phyloP scores from a whole-genome alignment of 2,797 vertebrate genomes.

The Centroberyx gerrardi region DNA sequence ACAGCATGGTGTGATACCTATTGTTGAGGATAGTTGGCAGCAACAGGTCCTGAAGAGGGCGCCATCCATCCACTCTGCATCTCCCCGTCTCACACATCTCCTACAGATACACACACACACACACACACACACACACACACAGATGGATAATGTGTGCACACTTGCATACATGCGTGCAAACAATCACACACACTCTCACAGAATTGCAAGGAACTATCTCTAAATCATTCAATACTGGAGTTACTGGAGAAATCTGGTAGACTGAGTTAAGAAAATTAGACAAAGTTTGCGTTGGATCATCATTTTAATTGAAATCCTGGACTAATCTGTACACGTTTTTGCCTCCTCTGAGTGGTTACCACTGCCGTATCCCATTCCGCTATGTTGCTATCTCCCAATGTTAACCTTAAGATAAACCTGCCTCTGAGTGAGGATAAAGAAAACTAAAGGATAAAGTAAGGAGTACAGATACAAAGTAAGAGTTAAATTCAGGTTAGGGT shows the following conservation, averaged over 20 bases:
- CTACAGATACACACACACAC: slow-evolving; percentile 72
- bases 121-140: neutral
- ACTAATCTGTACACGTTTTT: neutral
- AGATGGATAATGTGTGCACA: neutral
- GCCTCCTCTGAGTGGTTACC: neutral
- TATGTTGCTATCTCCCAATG: neutral
- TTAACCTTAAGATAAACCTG: neutral
- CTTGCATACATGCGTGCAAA: neutral
- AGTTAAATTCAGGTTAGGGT: neutral
- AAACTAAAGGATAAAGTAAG: neutral
- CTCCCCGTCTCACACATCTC: slow-evolving; percentile 85
- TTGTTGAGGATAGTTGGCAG: slow-evolving; percentile 86
- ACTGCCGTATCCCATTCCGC: neutral
- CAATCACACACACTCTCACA: slow-evolving; percentile 1
- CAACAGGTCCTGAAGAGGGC: slow-evolving; percentile 86
- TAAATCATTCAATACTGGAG: slow-evolving; percentile 17
- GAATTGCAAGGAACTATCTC: neutral
- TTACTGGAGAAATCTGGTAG: too few species aligned
- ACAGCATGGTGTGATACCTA: slow-evolving; percentile 75
- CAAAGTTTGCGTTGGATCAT: slow-evolving; percentile 23
- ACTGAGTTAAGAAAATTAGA: slow-evolving; percentile 4
- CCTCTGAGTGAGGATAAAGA: neutral
- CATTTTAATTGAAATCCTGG: neutral
- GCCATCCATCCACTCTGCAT: slow-evolving; percentile 75
- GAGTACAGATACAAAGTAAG: neutral